These are phyloP conservation scores for Aphidius gifuensis DNA, from an alignment of 1,140 invertebrate genomes.

Conservation along the genomic window DNA sequence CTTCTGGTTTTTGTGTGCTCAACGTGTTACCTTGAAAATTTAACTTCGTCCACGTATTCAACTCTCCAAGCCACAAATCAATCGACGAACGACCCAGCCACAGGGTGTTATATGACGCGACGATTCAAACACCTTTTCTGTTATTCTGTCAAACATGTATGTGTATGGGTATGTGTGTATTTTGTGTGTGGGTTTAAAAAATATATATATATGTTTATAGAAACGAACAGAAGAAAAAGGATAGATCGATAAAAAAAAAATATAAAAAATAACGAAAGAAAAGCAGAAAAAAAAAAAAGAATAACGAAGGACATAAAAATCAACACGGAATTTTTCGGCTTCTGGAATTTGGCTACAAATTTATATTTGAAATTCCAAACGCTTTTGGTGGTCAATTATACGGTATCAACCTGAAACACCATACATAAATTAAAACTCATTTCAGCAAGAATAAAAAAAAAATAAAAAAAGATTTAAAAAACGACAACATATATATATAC, in stretches of 20 bases:
- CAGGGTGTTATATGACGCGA: slow-evolving; percentile 9
- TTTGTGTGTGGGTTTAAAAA: too few species aligned
- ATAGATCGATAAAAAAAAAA: slow-evolving; percentile 2
- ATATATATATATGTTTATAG: too few species aligned
- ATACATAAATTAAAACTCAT: too few species aligned
- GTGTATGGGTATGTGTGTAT: not conserved
- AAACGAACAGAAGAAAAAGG: slow-evolving; percentile 3
- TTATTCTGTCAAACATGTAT: slow-evolving; percentile 2
- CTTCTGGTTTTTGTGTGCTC: too few species aligned
- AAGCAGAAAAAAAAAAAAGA: slow-evolving; percentile 5
- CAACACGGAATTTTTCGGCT: slow-evolving; percentile 14
- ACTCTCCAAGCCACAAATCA: slow-evolving; percentile 34
- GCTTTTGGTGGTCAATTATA: not conserved
- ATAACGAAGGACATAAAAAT: slow-evolving; percentile 17
- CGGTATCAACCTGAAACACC: too few species aligned
- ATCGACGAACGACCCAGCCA: slow-evolving; percentile 27
- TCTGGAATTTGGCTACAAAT: slow-evolving; percentile 19
- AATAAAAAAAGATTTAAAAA: not conserved
- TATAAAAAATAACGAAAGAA: slow-evolving; percentile 6
- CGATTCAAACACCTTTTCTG: slow-evolving; percentile 8
- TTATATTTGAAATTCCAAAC: slow-evolving; percentile 9
- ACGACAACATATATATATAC: too few species aligned
- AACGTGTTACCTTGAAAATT: not conserved
- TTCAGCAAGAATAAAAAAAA: slow-evolving; percentile 14
- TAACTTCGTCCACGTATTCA: slow-evolving; percentile 5